Percentiles rank a stretch among this genome's conserved stretches.
phyloP scores from a whole-genome alignment of 2,888 invertebrate genomes.

The Mimumesa dahlbomi region DNA sequence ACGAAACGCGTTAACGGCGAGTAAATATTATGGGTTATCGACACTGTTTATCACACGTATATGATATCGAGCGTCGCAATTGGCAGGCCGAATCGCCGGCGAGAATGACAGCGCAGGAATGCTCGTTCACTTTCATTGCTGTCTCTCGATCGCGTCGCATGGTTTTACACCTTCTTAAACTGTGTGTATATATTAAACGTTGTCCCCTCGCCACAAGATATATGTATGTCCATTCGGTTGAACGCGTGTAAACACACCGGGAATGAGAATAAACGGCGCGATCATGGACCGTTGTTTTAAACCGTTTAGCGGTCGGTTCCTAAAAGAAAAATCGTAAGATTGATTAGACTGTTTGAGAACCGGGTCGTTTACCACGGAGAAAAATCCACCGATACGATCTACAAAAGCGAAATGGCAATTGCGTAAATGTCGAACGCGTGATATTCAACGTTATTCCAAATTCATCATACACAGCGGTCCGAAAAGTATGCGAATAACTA shows the following conservation, averaged over 20 bases:
- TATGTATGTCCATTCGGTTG: conserved; percentile 15
- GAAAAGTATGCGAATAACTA: neutral
- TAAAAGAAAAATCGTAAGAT: no score
- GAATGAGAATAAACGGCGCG: conserved; percentile 9
- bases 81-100: conserved; percentile 18
- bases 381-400: no score
- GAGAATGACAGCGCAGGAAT: conserved; percentile 36
- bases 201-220: conserved; percentile 38
- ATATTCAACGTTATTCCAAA: neutral
- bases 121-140: conserved; percentile 41
- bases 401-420: neutral
- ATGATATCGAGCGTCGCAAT: conserved; percentile 22
- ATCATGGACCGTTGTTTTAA: conserved; percentile 4
- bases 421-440: neutral
- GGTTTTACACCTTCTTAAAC: conserved; percentile 49
- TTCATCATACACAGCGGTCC: neutral
- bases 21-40: conserved; percentile 41
- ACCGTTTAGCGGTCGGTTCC: neutral
- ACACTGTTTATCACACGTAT: conserved; percentile 42
- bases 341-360: no score
- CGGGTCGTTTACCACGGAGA: no score
- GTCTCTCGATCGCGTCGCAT: conserved; percentile 5
- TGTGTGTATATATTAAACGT: conserved; percentile 13
- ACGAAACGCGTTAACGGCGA: conserved; percentile 25
- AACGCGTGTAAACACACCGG: conserved; percentile 17